Percentiles rank a stretch among this genome's conserved stretches.
These are phyloP conservation scores for Pampus argenteus DNA, from an alignment of 2,797 vertebrate genomes.

Conservation along the genomic window DNA sequence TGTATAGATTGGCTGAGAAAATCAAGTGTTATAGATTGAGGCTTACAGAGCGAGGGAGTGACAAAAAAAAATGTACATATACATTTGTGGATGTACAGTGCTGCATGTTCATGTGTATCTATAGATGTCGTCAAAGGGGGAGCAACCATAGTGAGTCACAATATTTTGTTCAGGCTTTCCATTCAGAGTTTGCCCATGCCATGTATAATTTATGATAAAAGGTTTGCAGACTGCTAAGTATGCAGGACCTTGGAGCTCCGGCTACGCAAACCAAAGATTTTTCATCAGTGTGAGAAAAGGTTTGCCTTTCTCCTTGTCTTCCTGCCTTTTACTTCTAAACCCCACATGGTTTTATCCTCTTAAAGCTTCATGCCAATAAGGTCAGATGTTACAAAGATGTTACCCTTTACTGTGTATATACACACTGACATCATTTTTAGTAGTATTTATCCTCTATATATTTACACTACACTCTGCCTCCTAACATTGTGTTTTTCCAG, in stretches of 20 bases:
- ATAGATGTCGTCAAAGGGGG: background rate
- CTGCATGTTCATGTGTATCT: background rate
- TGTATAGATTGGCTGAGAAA: conserved; percentile 4
- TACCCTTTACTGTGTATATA: background rate
- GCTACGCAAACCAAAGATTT: conserved; percentile 43
- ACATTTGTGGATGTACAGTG: background rate
- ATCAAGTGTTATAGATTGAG: conserved; percentile 5
- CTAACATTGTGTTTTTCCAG: background rate
- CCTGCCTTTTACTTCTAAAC: background rate
- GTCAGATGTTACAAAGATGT: conserved; percentile 5
- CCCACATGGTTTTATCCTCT: background rate
- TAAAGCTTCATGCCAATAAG: background rate
- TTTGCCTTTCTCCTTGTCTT: conserved; percentile 19
- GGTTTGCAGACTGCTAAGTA: conserved; percentile 59
- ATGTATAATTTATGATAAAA: conserved; percentile 77
- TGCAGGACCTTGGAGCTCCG: conserved; percentile 40
- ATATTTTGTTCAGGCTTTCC: conserved; percentile 51
- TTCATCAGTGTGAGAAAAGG: conserved; percentile 43
- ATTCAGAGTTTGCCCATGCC: conserved; percentile 42
- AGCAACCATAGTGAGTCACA: conserved; percentile 24
- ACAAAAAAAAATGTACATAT: background rate
- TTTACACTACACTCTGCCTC: background rate
- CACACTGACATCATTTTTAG: background rate
- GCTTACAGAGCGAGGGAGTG: background rate
- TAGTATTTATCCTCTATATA: background rate